These are phyloP conservation scores for Melanotus villosus DNA, from an alignment of 2,888 invertebrate species.

Conservation along the genomic window DNA sequence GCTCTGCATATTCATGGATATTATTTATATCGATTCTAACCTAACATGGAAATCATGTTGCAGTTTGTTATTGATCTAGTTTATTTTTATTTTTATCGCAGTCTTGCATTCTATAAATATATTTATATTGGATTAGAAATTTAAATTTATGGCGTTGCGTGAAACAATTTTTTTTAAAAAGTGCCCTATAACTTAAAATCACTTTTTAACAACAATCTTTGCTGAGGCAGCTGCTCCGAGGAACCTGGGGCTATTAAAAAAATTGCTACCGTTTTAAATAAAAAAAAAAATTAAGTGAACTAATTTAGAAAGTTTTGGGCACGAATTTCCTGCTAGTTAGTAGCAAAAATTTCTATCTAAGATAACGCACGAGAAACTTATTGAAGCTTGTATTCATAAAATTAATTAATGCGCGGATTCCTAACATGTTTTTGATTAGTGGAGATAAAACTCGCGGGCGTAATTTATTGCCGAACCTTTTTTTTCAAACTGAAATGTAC, in stretches of 20 bases:
- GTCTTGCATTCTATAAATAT: conserved; percentile 17
- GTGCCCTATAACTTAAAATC: neutral
- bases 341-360: no score
- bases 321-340: neutral
- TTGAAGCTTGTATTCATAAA: no score
- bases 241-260: neutral
- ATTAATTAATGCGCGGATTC: no score
- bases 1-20: conserved; percentile 53
- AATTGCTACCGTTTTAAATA: neutral
- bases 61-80: conserved; percentile 50
- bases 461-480: no score
- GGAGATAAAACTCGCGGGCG: no score
- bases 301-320: neutral
- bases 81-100: conserved; percentile 28
- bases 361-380: no score
- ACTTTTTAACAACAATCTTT: neutral
- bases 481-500: no score
- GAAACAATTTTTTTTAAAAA: neutral
- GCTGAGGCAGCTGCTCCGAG: neutral
- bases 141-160: conserved; percentile 8
- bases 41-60: conserved; percentile 52
- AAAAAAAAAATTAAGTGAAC: neutral
- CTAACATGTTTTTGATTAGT: no score
- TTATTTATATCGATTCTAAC: conserved; percentile 51
- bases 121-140: conserved; percentile 5